These are phyloP conservation scores for Platichthys flesus DNA, from an alignment of 2,113 vertebrate genomes.

Conservation along the genomic window DNA sequence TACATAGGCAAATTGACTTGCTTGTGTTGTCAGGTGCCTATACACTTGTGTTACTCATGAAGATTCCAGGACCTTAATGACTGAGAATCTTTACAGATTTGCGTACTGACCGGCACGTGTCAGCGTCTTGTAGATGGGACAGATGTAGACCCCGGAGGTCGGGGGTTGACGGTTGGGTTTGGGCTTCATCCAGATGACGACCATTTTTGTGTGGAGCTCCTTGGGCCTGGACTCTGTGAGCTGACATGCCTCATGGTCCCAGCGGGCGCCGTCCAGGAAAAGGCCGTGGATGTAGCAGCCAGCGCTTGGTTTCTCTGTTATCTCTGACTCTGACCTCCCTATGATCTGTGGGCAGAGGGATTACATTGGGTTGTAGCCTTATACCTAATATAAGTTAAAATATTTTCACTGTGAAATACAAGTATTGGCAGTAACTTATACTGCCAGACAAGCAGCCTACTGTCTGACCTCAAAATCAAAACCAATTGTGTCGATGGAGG, in stretches of 20 bases:
- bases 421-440: neutral
- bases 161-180: constrained; percentile 78
- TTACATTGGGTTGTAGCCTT: neutral
- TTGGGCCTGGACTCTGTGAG: constrained; percentile 86
- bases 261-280: constrained; percentile 91
- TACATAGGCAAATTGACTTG: no score
- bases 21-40: no score
- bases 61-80: no score
- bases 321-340: constrained; percentile 63
- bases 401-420: neutral
- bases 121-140: constrained; percentile 94
- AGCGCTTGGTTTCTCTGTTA: constrained; percentile 73
- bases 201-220: constrained; percentile 92
- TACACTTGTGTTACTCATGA: no score
- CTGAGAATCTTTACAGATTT: no score
- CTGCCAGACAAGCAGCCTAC: neutral
- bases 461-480: constrained; percentile 88
- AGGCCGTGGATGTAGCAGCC: constrained; percentile 91
- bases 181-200: constrained; percentile 88
- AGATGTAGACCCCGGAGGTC: constrained; percentile 83
- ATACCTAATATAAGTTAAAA: neutral
- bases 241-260: constrained; percentile 75
- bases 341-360: constrained; percentile 81
- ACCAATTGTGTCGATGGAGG: constrained; percentile 89
- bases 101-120: constrained; percentile 86